Conservation (phyloP, 2,113 vertebrate genomes). For the Odobenus rosmarus region DNA sequence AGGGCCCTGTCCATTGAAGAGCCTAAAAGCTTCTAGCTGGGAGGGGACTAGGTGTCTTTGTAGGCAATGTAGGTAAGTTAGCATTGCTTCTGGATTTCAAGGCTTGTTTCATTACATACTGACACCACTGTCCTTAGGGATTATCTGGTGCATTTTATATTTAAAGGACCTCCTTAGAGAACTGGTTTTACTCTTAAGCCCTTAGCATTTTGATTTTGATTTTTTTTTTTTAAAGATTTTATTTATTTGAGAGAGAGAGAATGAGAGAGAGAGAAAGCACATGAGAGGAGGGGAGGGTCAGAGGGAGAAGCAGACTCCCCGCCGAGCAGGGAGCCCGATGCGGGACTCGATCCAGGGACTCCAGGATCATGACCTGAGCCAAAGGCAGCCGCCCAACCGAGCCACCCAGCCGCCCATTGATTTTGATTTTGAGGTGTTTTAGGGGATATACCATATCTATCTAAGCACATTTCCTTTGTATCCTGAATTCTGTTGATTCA, state of each 20-base stretch:
- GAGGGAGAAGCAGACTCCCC: too few species aligned
- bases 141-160: neutral
- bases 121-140: neutral
- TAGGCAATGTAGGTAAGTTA: neutral
- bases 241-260: too few species aligned
- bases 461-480: neutral
- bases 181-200: neutral
- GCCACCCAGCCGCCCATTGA: neutral
- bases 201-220: neutral
- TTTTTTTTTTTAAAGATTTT: too few species aligned
- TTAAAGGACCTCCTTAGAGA: neutral
- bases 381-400: too few species aligned
- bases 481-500: neutral
- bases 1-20: neutral
- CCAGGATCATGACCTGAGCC: too few species aligned
- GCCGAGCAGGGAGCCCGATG: too few species aligned
- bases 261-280: too few species aligned
- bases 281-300: too few species aligned
- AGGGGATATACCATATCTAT: neutral
- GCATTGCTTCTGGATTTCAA: neutral
- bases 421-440: constrained; percentile 23
- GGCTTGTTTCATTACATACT: neutral
- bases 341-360: too few species aligned
- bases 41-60: neutral
- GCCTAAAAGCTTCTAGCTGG: neutral